phyloP scores from a whole-genome alignment of 2,797 vertebrate genomes.

The Ispidina lecontei region DNA sequence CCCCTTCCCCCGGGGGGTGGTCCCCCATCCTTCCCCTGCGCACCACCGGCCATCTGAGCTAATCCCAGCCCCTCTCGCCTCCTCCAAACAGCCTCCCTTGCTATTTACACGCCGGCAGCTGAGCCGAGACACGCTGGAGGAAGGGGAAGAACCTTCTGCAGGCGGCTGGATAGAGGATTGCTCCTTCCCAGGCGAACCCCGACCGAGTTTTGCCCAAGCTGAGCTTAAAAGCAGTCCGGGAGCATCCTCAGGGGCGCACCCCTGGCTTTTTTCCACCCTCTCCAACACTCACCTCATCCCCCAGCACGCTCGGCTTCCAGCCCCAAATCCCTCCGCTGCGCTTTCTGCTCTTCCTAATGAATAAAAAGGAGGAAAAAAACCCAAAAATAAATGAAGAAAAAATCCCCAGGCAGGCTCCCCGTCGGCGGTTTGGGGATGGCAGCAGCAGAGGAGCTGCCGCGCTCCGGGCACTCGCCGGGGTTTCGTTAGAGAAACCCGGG shows the following conservation, averaged over 20 bases:
- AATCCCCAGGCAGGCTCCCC: not conserved
- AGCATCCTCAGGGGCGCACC: not conserved
- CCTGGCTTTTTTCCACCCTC: not conserved
- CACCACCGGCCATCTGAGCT: not conserved
- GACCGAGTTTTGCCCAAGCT: not conserved
- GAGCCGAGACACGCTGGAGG: not conserved
- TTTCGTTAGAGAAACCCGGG: not conserved
- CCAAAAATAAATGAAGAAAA: not conserved
- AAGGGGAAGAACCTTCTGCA: not conserved
- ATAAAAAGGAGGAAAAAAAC: not conserved
- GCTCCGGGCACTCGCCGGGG: not conserved
- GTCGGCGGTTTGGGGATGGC: not conserved
- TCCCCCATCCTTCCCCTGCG: not conserved
- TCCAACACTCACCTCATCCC: constrained; percentile 31
- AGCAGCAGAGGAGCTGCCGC: not conserved
- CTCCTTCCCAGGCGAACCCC: not conserved
- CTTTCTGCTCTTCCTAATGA: not conserved
- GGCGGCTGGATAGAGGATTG: not conserved
- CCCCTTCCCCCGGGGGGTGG: no score
- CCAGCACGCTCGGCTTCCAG: not conserved
- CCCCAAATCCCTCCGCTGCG: not conserved
- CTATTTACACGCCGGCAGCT: not conserved
- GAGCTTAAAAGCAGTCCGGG: not conserved
- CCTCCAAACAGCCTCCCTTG: not conserved
- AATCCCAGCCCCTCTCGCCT: not conserved